Base-by-base conservation (phyloP, 92 coral and sea anemone genomes). In the Galaxea fascicularis region DNA sequence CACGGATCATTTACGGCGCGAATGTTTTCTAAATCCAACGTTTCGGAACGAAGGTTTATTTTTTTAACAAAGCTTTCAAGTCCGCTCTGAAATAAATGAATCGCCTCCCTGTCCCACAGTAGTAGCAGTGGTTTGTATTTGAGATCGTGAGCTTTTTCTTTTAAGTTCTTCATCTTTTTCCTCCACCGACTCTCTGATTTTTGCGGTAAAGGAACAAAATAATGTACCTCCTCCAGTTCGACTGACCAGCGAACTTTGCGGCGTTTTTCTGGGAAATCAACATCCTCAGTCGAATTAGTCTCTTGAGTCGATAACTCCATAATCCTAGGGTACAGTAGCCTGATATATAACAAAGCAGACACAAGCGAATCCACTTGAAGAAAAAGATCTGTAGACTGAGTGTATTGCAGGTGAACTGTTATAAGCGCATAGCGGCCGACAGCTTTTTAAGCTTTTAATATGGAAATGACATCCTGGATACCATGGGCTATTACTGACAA, bases 221-320 rank as follows among this genome's bases (percentile, higher is more conserved):
- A 92, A 49, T 85, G 89, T 30, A 92, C 85, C 35, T 90, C 87
- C 58, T 87, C 95, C 3, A 92, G 84, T 45, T 86, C 89, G 1
- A 87, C n/a, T 0, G 93, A 92, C 84, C 92, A 92, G 18, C 89
- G 86, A 3, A 92, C 95, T 69, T 84, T 56, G 39, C 84, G 74
- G 3, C 41, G 46, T 56, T 52, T 69, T n/a, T 4, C 54, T 35
- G 51, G 49, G 27, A 28, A 67, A 30, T 80, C 53, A 26, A 58
- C 71, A n/a, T 17, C 13, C 27, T 70, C 46, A 70, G 24, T 35
- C 17, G 39, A 29, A 12, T 4, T 26, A 20, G 84, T 44, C 9
- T 65, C 67, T 79, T 66, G 74, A 17, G 31, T 21, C 17, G 65
- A 27, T 16, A 29, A 11, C 30, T 79, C 84, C 84, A 79, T 79